A percentile compares a stretch with the other conserved stretches of the same genome.
Conservation (phyloP, 2,888 invertebrate species). For the Nephrotoma appendiculata region DNA sequence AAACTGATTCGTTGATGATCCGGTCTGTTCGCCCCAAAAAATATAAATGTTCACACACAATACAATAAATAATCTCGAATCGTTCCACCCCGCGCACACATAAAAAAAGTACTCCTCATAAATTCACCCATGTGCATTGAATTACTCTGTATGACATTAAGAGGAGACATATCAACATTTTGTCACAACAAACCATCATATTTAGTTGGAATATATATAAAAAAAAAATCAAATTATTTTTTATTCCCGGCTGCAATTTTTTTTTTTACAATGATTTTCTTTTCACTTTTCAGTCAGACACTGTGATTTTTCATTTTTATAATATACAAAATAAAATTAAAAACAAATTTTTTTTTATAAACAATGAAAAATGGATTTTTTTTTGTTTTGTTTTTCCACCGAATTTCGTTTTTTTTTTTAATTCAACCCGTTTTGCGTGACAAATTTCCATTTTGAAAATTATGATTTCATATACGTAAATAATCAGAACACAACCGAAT, state of each 20-base stretch:
- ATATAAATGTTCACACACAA: background rate
- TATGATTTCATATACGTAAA: background rate
- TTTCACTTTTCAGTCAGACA: background rate
- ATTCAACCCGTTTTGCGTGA: background rate
- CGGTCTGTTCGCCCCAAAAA: background rate
- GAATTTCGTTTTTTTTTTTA: background rate
- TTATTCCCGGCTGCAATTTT: background rate
- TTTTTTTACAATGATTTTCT: background rate
- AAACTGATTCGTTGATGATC: background rate
- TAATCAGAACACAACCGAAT: background rate
- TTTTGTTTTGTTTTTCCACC: background rate
- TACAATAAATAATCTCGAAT: background rate
- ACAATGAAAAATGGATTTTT: background rate
- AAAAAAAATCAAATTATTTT: background rate
- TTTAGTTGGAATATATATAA: background rate
- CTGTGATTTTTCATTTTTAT: background rate
- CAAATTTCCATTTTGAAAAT: background rate
- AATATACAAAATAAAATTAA: background rate
- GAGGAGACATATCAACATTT: background rate
- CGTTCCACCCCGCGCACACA: background rate
- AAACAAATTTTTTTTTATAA: background rate
- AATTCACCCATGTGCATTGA: background rate
- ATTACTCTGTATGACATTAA: background rate
- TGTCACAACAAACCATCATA: background rate
- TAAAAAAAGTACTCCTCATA: background rate